Percentiles rank a stretch among this genome's conserved stretches.
These are phyloP conservation scores for Zosterops lateralis DNA, from an alignment of 2,113 vertebrate genomes.

Conservation along the genomic window DNA sequence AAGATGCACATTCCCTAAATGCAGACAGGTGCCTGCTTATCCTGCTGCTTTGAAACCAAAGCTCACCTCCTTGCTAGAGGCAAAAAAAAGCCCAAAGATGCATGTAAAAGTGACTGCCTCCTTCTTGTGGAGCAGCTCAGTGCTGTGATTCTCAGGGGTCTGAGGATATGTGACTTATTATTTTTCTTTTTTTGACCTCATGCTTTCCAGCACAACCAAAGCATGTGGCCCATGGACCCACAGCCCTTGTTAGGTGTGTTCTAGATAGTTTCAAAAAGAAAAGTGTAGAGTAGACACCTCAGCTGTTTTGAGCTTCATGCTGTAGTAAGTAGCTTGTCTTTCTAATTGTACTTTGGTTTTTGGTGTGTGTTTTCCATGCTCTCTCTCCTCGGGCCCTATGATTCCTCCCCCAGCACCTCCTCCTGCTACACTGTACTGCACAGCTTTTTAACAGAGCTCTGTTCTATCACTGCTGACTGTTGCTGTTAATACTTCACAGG, in stretches of 20 bases:
- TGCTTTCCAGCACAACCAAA: not conserved
- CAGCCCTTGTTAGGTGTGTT: not conserved
- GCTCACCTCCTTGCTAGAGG: not conserved
- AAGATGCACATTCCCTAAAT: not conserved
- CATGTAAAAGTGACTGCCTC: not conserved
- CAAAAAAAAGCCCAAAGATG: not conserved
- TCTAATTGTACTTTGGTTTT: not conserved
- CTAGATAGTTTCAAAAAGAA: fast-evolving
- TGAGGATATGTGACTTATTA: not conserved
- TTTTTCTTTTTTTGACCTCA: not conserved
- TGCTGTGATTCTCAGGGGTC: not conserved
- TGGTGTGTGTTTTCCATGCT: not conserved
- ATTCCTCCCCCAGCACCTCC: not conserved
- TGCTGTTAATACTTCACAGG: not conserved
- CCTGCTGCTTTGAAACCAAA: not conserved
- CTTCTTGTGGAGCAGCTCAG: fast-evolving
- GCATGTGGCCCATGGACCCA: not conserved
- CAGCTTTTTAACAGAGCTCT: not conserved
- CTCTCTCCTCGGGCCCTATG: not conserved
- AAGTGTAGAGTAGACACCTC: not conserved
- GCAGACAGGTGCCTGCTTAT: not conserved
- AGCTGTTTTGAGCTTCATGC: not conserved
- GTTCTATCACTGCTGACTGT: not conserved
- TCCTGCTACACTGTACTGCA: not conserved
- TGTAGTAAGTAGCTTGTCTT: not conserved